Percentiles rank a stretch among this genome's conserved stretches.
Evolutionary conservation across 2,113 vertebrate genomes (phyloP).

Genomic region (Boleophthalmus pectinirostris): DNA sequence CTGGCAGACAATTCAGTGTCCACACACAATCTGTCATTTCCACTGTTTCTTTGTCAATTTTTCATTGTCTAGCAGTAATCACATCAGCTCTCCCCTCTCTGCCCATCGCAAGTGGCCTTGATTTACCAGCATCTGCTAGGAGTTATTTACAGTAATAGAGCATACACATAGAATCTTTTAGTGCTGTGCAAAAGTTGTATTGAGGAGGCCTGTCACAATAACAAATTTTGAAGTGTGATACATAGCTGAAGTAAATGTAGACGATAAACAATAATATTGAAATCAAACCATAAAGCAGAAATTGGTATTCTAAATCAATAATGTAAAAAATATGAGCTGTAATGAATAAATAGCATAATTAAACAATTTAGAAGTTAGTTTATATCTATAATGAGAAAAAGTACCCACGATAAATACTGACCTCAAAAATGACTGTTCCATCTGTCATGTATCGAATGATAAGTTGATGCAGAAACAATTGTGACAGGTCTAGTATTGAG

Average conservation of each 20-base stretch:
- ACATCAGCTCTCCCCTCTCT: conserved; percentile 27
- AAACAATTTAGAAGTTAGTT: too few species aligned
- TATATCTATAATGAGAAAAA: too few species aligned
- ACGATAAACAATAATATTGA: too few species aligned
- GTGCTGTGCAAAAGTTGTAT: conserved; percentile 12
- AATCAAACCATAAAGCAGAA: too few species aligned
- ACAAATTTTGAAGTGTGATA: neutral
- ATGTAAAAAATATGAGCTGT: too few species aligned
- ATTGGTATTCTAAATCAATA: too few species aligned
- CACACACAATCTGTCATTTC: conserved; percentile 44
- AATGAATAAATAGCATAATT: too few species aligned
- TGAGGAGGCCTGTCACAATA: neutral
- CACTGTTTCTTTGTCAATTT: conserved; percentile 31
- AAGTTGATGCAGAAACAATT: too few species aligned
- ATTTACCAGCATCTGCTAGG: conserved; percentile 32
- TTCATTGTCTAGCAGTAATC: conserved; percentile 17
- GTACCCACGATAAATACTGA: too few species aligned
- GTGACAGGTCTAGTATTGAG: neutral
- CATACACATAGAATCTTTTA: conserved; percentile 20
- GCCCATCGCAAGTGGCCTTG: conserved; percentile 18
- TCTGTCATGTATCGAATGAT: too few species aligned
- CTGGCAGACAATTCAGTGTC: conserved; percentile 26
- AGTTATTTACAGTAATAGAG: conserved; percentile 24
- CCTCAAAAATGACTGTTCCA: too few species aligned
- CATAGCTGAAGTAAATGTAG: too few species aligned